These are phyloP conservation scores for Zenarchopterus dispar DNA, from an alignment of 2,797 vertebrate genomes.

Conservation along the genomic window DNA sequence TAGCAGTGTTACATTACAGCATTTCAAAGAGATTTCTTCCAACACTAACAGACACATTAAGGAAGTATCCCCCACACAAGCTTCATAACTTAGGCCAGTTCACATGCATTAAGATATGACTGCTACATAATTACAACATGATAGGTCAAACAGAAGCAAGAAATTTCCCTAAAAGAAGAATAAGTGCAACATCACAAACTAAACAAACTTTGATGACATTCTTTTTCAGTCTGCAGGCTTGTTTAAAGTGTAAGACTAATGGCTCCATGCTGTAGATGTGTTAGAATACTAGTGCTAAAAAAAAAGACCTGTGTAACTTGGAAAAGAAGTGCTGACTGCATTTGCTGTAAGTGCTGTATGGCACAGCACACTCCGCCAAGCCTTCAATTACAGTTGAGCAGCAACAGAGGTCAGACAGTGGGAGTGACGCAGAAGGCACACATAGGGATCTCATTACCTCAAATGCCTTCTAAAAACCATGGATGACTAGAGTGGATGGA, in stretches of 20 bases:
- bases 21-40: conserved; percentile 13
- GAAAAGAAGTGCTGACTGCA: conserved; percentile 47
- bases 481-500: conserved; percentile 53
- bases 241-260: neutral
- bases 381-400: conserved; percentile 73
- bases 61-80: neutral
- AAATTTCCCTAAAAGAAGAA: neutral
- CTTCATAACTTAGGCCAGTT: neutral
- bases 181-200: conserved; percentile 2
- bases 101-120: neutral
- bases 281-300: conserved; percentile 8
- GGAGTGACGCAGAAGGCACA: conserved; percentile 66
- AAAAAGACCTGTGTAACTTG: conserved; percentile 22
- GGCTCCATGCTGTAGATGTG: conserved; percentile 2
- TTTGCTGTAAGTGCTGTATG: conserved; percentile 47
- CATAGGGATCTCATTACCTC: conserved; percentile 75
- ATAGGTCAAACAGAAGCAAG: neutral
- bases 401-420: conserved; percentile 60
- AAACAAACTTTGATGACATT: neutral
- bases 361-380: conserved; percentile 54
- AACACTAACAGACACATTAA: neutral
- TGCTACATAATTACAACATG: neutral
- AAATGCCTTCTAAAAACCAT: conserved; percentile 61
- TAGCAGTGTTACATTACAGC: neutral
- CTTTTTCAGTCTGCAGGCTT: neutral